A percentile compares a stretch with the other conserved stretches of the same genome.
Evolutionary conservation across 2,113 vertebrate genomes (phyloP).

Genomic region (Phodopus roborovskii): DNA sequence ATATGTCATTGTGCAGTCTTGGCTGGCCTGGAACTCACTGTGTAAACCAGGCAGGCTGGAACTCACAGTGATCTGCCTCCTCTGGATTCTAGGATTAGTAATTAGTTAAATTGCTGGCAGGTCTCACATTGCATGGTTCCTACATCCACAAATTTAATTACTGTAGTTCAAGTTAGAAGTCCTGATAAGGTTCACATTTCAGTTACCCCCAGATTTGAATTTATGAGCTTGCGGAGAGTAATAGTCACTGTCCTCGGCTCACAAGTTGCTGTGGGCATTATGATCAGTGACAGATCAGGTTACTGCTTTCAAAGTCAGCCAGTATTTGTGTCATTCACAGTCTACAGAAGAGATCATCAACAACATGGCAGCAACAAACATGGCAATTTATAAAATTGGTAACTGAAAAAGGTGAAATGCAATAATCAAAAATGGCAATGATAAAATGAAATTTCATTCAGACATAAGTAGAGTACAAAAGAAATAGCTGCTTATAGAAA

Average conservation of each 20-base stretch:
- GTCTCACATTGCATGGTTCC: neutral
- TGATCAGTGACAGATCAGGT: neutral
- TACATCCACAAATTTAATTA: neutral
- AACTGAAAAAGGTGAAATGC: neutral
- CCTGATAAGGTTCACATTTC: neutral
- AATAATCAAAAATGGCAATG: neutral
- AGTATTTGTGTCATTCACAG: neutral
- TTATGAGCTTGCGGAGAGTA: neutral
- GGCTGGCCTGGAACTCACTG: neutral
- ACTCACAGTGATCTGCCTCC: neutral
- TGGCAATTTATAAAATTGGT: constrained; percentile 42
- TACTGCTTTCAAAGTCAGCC: neutral
- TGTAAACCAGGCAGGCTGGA: neutral
- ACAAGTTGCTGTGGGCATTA: neutral
- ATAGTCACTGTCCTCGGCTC: neutral
- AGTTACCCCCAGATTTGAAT: neutral
- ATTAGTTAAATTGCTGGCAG: neutral
- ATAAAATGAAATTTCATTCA: constrained; percentile 23
- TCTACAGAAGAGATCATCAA: neutral
- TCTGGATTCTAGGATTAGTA: neutral
- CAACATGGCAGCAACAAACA: neutral
- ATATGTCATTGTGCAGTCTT: neutral
- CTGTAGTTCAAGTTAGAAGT: neutral
- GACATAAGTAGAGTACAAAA: neutral
- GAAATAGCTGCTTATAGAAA: constrained; percentile 17